Evolutionary conservation across 2,113 vertebrate species (phyloP).

Genomic region (Shinisaurus crocodilurus): DNA sequence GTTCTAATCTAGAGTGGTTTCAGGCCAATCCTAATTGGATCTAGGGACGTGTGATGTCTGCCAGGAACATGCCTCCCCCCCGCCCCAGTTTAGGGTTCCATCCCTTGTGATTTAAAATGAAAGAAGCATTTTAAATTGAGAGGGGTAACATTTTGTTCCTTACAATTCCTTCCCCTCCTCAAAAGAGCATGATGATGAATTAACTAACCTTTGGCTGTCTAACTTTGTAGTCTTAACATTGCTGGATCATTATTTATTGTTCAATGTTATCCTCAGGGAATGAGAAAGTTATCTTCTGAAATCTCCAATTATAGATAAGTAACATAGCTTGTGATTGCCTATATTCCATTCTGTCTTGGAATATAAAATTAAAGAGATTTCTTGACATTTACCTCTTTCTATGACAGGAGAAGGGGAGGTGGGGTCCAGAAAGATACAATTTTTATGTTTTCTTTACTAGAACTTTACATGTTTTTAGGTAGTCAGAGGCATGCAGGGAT

Average conservation of each 20-base stretch:
- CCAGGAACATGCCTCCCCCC: not conserved
- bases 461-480: constrained; percentile 51
- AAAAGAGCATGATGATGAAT: constrained; percentile 39
- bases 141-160: constrained; percentile 18
- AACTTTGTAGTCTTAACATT: constrained; percentile 57
- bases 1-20: not conserved
- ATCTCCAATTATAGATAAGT: constrained; percentile 39
- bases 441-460: constrained; percentile 59
- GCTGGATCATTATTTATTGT: constrained; percentile 56
- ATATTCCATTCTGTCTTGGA: constrained; percentile 70
- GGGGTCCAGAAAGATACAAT: constrained; percentile 55
- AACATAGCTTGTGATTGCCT: constrained; percentile 55
- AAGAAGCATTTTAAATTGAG: not conserved
- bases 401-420: constrained; percentile 3
- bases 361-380: constrained; percentile 66
- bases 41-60: not conserved
- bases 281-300: constrained; percentile 47
- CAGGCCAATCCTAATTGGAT: not conserved
- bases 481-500: constrained; percentile 31
- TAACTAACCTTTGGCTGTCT: constrained; percentile 34
- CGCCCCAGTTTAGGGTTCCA: not conserved
- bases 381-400: constrained; percentile 59
- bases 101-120: not conserved
- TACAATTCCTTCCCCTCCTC: not conserved
- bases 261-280: constrained; percentile 52